Evolutionary conservation across 2,797 vertebrate species (phyloP), one percentile per base, ranked within the genome.

Genomic region (Amniataba percoides): DNA sequence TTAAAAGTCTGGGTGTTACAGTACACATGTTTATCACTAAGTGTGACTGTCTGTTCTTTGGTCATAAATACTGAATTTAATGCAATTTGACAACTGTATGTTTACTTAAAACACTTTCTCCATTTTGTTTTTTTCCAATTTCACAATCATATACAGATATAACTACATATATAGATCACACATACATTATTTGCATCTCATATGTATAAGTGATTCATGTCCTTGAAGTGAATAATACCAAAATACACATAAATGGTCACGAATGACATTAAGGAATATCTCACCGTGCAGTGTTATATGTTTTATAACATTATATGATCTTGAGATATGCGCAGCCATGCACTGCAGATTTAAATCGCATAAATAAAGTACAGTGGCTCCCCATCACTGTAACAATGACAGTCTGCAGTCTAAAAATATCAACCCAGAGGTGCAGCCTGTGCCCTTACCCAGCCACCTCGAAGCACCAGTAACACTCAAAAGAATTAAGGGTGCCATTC

Each of bases 401-500:
- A 73, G 55, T 43, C 52, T 45, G 64, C 11, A 49, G 59, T 80
- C 40, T 43, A 56, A 62, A 52, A 78, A n/a, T 58, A 40, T 42
- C 63, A 39, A 18, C 58, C 64, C 27, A 83, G 59, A 73, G 61
- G 48, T 65, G 25, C 16, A 43, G 39, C 36, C 34, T n/a, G 15
- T 53, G 34, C 64, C 76, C 36, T 81, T 64, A 43, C 14, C 55
- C 71, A 62, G 70, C 61, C 77, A 74, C 70, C 76, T 67, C 74
- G n/a, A 80, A 84, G 68, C 67, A 85, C 87, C 76, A 85, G 81
- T 60, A 78, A 80, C 71, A 88, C 74, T 79, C 72, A 25, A 40
- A 81, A 69, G 74, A 78, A 89, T 90, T 86, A 87, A 83, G 84
- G 74, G 77, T 85, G 86, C 78, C 60, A 83, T 83, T 90, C 67